phyloP scores from a whole-genome alignment of 2,888 invertebrate species.

The Gymnoscelis rufifasciata region DNA sequence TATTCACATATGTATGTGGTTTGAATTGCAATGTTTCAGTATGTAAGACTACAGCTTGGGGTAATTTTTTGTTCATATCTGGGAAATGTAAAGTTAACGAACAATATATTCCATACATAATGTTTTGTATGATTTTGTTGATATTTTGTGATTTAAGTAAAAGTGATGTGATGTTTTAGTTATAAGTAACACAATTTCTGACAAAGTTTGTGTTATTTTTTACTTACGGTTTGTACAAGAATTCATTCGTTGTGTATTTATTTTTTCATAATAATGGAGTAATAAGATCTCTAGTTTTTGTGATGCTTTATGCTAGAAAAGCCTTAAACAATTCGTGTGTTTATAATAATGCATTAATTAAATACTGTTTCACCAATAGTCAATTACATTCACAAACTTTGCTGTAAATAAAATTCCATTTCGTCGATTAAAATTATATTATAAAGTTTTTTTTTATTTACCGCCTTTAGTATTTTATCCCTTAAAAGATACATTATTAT shows the following conservation, averaged over 20 bases:
- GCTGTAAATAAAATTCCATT: conserved; percentile 33
- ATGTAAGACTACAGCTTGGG: too few relatives aligned
- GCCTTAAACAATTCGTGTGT: too few relatives aligned
- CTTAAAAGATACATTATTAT: too few relatives aligned
- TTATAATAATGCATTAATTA: not conserved
- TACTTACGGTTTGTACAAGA: conserved; percentile 10
- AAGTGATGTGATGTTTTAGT: conserved; percentile 46
- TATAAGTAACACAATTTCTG: conserved; percentile 35
- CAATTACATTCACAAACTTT: conserved; percentile 21
- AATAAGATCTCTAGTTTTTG: conserved; percentile 17
- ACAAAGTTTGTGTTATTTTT: conserved; percentile 18
- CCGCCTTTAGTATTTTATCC: too few relatives aligned
- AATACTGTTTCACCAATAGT: conserved; percentile 1
- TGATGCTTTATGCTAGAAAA: too few relatives aligned
- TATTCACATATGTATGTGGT: too few relatives aligned
- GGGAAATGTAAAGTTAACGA: not conserved
- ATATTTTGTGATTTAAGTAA: conserved; percentile 38
- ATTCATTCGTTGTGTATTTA: not conserved
- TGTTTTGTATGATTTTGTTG: conserved; percentile 21
- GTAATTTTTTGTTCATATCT: not conserved
- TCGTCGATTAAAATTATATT: conserved; percentile 4
- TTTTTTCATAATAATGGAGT: conserved; percentile 11
- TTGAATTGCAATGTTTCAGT: too few relatives aligned
- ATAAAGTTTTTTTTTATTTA: not conserved
- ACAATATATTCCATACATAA: conserved; percentile 1